Conservation (phyloP, 2,797 vertebrate species). For the Anguilla marmorata region DNA sequence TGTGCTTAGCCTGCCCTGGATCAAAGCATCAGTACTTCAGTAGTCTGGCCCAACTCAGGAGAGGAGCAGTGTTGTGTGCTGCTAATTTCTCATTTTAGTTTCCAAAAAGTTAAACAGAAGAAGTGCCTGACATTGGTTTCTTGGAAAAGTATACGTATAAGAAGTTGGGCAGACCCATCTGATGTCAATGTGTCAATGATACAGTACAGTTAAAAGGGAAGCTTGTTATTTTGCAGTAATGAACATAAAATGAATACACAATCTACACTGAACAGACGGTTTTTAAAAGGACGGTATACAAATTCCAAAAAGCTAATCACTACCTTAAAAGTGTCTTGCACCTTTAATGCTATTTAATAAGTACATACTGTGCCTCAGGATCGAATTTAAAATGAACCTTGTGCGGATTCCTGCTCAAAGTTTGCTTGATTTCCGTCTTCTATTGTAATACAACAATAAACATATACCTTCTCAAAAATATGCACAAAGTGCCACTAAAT, state of each 20-base stretch:
- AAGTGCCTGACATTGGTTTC: no score
- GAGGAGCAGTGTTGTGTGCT: background rate
- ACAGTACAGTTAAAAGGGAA: background rate
- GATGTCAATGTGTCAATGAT: background rate
- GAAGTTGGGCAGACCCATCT: background rate
- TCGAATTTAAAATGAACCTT: background rate
- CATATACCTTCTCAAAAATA: background rate
- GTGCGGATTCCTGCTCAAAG: background rate
- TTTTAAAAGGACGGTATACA: background rate
- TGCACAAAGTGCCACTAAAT: background rate
- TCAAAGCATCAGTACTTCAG: conserved; percentile 1
- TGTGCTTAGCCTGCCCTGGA: background rate
- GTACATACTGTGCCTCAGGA: background rate
- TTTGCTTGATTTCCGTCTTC: background rate
- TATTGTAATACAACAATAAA: background rate
- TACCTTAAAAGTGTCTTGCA: background rate
- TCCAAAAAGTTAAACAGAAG: no score
- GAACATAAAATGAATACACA: background rate
- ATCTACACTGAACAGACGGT: background rate
- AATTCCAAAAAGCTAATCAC: background rate
- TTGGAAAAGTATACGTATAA: background rate
- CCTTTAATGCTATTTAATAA: background rate
- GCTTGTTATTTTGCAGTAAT: background rate
- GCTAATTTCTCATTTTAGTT: background rate
- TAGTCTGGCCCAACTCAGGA: conserved; percentile 5